Evolutionary conservation across 2,113 vertebrate genomes (phyloP).

Genomic region (Pseudorectes ferrugineus): DNA sequence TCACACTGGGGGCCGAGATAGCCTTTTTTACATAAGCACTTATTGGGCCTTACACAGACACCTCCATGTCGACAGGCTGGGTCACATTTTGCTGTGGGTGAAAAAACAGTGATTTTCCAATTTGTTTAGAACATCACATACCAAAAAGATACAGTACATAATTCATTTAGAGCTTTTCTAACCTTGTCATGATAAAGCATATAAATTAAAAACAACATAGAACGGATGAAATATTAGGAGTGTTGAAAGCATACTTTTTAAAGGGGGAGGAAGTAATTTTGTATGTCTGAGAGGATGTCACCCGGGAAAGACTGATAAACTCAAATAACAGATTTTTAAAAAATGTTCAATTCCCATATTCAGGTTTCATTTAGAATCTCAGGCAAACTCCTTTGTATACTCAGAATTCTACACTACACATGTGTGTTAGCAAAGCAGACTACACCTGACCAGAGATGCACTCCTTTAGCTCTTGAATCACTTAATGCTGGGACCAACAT

Average conservation of each 20-base stretch:
- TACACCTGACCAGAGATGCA: not conserved
- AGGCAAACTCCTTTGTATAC: not conserved
- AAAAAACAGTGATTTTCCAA: not conserved
- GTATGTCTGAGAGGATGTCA: not conserved
- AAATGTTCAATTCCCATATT: not conserved
- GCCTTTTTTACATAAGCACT: slow-evolving; percentile 96
- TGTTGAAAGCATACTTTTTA: not conserved
- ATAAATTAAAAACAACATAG: not conserved
- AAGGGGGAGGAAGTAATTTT: not conserved
- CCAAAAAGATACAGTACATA: not conserved
- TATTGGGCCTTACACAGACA: slow-evolving; percentile 92
- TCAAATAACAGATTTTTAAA: not conserved
- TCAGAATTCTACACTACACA: not conserved
- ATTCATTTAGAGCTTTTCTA: not conserved
- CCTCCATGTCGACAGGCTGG: slow-evolving; percentile 92
- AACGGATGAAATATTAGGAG: not conserved
- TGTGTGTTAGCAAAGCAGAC: not conserved
- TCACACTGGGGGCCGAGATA: slow-evolving; percentile 80
- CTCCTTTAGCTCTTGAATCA: not conserved
- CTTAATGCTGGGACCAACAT: not conserved
- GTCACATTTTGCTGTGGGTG: slow-evolving; percentile 89
- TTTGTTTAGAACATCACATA: not conserved
- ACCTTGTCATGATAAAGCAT: not conserved
- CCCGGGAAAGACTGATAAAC: not conserved
- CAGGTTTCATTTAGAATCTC: not conserved